Evolutionary conservation across 2,888 invertebrate species (phyloP).

Genomic region (Acanthosoma haemorrhoidale): DNA sequence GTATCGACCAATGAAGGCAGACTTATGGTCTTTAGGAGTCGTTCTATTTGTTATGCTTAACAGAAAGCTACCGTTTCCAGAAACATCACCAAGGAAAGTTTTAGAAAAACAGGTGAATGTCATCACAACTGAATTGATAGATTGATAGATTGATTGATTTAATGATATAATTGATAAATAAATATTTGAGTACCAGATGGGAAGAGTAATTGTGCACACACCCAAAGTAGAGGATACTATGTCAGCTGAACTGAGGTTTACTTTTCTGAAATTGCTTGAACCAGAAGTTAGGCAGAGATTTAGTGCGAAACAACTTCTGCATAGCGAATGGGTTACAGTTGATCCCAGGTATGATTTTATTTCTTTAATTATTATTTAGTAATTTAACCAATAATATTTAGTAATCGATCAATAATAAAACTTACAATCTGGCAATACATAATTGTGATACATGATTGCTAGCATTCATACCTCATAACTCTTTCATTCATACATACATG

Average conservation of each 20-base stretch:
- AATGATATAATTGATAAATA: neutral
- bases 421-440: no score
- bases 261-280: neutral
- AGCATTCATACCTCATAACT: no score
- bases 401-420: no score
- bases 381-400: no score
- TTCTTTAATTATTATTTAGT: neutral
- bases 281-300: neutral
- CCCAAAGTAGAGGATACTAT: neutral
- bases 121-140: neutral
- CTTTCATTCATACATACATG: no score
- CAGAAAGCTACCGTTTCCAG: constrained; percentile 33
- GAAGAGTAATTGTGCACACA: neutral
- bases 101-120: constrained; percentile 5
- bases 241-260: neutral
- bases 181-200: neutral
- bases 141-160: neutral
- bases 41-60: constrained; percentile 36
- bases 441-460: no score
- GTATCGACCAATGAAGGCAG: constrained; percentile 34
- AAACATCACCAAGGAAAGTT: constrained; percentile 18
- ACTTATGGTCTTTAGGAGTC: constrained; percentile 35
- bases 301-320: neutral
- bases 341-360: neutral
- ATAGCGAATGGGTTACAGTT: neutral